Evolutionary conservation across 2,888 invertebrate species (phyloP).

Genomic region (Nephrotoma flavescens): DNA sequence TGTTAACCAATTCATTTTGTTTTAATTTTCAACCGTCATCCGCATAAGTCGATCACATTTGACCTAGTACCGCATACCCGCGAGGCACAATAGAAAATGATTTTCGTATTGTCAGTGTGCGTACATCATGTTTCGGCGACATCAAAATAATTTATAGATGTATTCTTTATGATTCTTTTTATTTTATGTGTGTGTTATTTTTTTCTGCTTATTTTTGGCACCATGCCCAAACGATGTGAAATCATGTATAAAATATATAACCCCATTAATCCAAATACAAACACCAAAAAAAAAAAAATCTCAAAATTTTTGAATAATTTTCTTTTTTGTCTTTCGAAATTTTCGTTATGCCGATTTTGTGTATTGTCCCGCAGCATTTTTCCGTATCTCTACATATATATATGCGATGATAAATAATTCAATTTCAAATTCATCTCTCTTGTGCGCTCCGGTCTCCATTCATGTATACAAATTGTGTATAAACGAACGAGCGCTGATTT

Average conservation of each 20-base stretch:
- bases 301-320: not conserved
- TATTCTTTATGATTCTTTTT: not conserved
- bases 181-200: not conserved
- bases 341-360: not conserved
- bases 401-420: not conserved
- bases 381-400: not conserved
- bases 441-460: not conserved
- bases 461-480: not conserved
- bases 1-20: too few species aligned
- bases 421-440: not conserved
- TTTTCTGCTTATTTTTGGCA: not conserved
- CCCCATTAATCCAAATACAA: not conserved
- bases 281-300: not conserved
- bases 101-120: not conserved
- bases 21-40: not conserved
- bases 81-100: not conserved
- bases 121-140: not conserved
- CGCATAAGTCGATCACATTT: not conserved
- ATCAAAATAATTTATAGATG: not conserved
- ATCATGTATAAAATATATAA: not conserved
- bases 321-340: not conserved
- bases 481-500: not conserved
- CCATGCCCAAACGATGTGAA: not conserved
- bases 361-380: not conserved
- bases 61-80: not conserved